Evolutionary conservation across 2,113 vertebrate genomes (phyloP).

Genomic region (Solea solea): DNA sequence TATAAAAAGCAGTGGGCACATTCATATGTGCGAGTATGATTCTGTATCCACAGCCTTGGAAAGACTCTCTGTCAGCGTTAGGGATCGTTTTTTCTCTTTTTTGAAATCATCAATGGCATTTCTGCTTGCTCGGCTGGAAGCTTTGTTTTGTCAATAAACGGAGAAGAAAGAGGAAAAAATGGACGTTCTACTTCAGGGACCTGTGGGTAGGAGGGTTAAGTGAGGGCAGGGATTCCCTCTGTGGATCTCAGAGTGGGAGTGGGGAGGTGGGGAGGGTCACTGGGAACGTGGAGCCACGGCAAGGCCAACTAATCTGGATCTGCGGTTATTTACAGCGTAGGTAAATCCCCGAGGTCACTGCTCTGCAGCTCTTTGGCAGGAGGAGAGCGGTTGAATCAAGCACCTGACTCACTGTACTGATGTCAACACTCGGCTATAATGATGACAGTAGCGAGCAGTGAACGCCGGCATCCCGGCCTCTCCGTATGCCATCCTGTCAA

Average conservation of each 20-base stretch:
- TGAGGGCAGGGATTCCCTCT: conserved; percentile 58
- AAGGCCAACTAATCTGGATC: conserved; percentile 76
- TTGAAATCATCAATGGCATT: not conserved
- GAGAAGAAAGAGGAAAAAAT: too few relatives aligned
- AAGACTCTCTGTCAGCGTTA: not conserved
- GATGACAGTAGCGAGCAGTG: not conserved
- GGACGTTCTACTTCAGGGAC: not conserved
- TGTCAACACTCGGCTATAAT: not conserved
- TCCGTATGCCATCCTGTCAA: not conserved
- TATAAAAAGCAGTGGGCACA: not conserved
- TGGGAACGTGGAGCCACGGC: conserved; percentile 42
- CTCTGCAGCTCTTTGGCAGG: conserved; percentile 18
- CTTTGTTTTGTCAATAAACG: conserved; percentile 16
- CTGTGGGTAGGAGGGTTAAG: conserved; percentile 9
- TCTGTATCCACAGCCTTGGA: not conserved
- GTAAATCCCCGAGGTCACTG: conserved; percentile 61
- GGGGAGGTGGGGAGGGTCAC: conserved; percentile 11
- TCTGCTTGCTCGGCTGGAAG: conserved; percentile 21
- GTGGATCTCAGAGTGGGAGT: not conserved
- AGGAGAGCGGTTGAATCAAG: conserved; percentile 4
- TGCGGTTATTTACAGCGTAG: conserved; percentile 73
- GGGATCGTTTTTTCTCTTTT: not conserved
- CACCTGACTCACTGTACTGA: not conserved
- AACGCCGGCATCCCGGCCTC: not conserved
- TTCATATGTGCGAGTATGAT: not conserved